phyloP scores from a whole-genome alignment of 1,140 invertebrate genomes.

The Idris sp. region DNA sequence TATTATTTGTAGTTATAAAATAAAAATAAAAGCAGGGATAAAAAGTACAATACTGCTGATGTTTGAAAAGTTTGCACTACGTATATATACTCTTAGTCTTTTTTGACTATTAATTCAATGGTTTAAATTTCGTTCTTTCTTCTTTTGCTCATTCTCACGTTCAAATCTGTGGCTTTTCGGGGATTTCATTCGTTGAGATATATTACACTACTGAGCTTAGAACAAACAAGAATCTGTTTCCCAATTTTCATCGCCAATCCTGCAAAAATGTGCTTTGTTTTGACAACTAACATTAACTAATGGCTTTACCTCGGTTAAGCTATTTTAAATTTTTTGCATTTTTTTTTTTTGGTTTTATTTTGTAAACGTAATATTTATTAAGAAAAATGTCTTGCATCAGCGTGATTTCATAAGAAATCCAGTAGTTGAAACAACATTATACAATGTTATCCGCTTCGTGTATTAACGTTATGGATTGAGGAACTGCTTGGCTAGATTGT shows the following conservation, averaged over 20 bases:
- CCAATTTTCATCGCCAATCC: conserved; percentile 17
- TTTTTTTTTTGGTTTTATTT: too few relatives aligned
- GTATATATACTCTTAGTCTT: too few relatives aligned
- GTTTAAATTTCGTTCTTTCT: neutral
- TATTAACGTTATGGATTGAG: conserved; percentile 52
- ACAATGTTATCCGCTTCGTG: conserved; percentile 42
- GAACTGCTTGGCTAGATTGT: conserved; percentile 29
- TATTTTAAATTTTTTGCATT: conserved; percentile 3
- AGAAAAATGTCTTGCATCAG: conserved; percentile 20
- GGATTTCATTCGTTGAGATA: conserved; percentile 57
- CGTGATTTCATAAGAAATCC: conserved; percentile 27
- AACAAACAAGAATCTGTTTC: conserved; percentile 48
- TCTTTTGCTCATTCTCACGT: conserved; percentile 14
- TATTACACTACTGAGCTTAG: conserved; percentile 42
- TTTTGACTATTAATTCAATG: conserved; percentile 9
- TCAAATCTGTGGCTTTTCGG: conserved; percentile 31
- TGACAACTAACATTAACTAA: conserved; percentile 15
- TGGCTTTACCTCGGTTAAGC: neutral
- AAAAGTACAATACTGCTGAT: too few relatives aligned
- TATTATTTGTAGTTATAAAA: too few relatives aligned
- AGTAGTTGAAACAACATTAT: conserved; percentile 29
- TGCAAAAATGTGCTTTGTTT: conserved; percentile 10
- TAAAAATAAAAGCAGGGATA: too few relatives aligned
- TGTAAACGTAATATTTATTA: neutral
- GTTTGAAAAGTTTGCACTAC: too few relatives aligned